A percentile compares a stretch with the other conserved stretches of the same genome.
Conservation (phyloP, 2,888 invertebrate genomes). For the Drosophila falleni region DNA sequence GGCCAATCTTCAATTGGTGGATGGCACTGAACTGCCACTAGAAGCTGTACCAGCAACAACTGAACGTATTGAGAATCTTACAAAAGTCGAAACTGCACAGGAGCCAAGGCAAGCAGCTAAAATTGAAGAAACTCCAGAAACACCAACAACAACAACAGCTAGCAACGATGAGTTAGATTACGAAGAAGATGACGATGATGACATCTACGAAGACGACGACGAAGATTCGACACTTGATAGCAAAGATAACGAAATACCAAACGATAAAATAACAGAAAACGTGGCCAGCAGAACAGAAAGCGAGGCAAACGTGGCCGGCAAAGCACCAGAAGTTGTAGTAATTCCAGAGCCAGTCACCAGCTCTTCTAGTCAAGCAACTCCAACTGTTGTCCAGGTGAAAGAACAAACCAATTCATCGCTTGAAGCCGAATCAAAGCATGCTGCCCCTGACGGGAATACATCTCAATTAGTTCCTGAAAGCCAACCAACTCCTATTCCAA, state of each 20-base stretch:
- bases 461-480: not conserved
- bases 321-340: constrained; percentile 2
- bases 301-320: not conserved
- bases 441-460: not conserved
- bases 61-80: constrained; percentile 35
- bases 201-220: constrained; percentile 47
- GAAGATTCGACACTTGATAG: constrained; percentile 59
- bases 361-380: constrained; percentile 9
- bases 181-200: constrained; percentile 64
- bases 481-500: not conserved
- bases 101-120: not conserved
- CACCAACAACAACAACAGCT: constrained; percentile 29
- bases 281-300: not conserved
- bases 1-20: constrained; percentile 86
- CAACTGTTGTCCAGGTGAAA: not conserved
- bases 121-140: constrained; percentile 17
- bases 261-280: constrained; percentile 24
- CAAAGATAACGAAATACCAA: constrained; percentile 39
- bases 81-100: constrained; percentile 4
- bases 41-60: constrained; percentile 40
- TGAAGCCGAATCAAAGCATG: not conserved
- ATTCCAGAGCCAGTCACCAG: not conserved
- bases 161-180: constrained; percentile 52
- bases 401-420: not conserved
- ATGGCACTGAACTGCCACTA: constrained; percentile 88